Percentiles rank a stretch among this genome's conserved stretches.
Evolutionary conservation across 2,113 vertebrate genomes (phyloP).

Genomic region (Peucedramus taeniatus): DNA sequence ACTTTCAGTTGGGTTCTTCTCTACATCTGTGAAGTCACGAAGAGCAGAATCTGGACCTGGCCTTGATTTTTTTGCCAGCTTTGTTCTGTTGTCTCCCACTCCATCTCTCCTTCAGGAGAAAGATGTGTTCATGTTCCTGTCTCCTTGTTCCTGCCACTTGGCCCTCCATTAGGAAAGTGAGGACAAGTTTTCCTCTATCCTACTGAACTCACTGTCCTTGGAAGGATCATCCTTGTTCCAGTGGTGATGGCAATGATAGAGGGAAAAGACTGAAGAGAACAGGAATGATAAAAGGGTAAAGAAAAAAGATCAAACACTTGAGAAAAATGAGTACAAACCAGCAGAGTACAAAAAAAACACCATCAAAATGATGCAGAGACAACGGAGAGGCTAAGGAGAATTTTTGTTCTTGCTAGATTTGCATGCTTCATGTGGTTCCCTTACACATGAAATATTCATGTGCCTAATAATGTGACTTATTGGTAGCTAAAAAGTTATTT

Average conservation of each 20-base stretch:
- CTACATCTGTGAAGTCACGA: not conserved
- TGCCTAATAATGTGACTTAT: not conserved
- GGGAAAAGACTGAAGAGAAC: not conserved
- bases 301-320: not conserved
- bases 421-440: not conserved
- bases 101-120: not conserved
- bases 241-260: not conserved
- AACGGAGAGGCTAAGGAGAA: not conserved
- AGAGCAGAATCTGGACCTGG: not conserved
- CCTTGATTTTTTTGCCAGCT: not conserved
- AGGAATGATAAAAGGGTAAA: not conserved
- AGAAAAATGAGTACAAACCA: not conserved
- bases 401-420: not conserved
- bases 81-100: not conserved
- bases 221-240: not conserved
- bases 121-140: not conserved
- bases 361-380: not conserved
- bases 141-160: not conserved
- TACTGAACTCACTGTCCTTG: not conserved
- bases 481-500: not conserved
- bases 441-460: not conserved
- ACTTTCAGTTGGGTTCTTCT: not conserved
- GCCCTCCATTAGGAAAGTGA: not conserved
- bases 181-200: not conserved
- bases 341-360: not conserved